These are phyloP conservation scores for Neodiprion fabricii DNA, from an alignment of 1,140 invertebrate genomes.

Conservation along the genomic window DNA sequence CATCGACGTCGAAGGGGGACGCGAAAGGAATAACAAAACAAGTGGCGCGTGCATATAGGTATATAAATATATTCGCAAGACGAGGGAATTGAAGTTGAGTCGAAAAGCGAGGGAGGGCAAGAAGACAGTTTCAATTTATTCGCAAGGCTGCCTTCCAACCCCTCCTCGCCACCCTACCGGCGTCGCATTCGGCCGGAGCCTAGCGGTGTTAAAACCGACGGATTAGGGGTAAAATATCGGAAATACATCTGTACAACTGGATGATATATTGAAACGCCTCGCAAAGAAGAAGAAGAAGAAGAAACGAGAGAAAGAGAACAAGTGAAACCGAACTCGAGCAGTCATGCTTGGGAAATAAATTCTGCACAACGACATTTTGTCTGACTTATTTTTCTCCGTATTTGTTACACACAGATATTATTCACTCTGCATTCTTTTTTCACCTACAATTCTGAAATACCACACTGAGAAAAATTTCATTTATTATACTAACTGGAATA, in stretches of 20 bases:
- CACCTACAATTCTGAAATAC: no score
- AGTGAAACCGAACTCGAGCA: background rate
- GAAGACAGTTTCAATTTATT: constrained; percentile 55
- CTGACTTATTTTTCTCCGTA: no score
- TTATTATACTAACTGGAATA: no score
- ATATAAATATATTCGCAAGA: background rate
- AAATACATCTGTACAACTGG: constrained; percentile 37
- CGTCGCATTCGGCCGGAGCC: background rate
- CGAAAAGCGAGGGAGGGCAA: background rate
- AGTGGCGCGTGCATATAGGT: background rate
- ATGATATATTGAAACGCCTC: constrained; percentile 4
- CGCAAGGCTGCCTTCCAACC: constrained; percentile 27
- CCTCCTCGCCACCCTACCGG: constrained; percentile 24
- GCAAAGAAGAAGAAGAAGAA: background rate
- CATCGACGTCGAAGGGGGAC: background rate
- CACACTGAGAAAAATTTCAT: no score
- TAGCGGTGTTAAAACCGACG: constrained; percentile 1
- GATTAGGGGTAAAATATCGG: constrained; percentile 38
- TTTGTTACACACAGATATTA: no score
- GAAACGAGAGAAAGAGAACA: background rate
- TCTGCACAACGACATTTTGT: background rate
- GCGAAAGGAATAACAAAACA: constrained; percentile 9
- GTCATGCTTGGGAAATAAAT: background rate
- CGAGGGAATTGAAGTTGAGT: background rate
- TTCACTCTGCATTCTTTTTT: no score